These are phyloP conservation scores for Bellardia bayeri DNA, from an alignment of 2,888 invertebrate genomes.

Conservation along the genomic window DNA sequence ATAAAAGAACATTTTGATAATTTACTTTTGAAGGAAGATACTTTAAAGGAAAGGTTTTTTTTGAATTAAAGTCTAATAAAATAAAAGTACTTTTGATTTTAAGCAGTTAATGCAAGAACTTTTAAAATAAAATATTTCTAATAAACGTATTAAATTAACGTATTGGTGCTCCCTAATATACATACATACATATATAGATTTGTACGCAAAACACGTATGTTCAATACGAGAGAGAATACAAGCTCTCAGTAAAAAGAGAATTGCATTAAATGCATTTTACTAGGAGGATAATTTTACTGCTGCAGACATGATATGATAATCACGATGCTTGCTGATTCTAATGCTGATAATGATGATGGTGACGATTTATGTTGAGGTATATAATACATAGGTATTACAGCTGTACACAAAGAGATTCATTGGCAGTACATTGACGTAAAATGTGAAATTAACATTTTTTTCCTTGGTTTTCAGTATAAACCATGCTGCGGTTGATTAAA, in stretches of 20 bases:
- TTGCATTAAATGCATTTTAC: neutral
- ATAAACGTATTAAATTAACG: too few relatives aligned
- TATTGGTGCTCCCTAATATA: neutral
- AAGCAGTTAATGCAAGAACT: too few relatives aligned
- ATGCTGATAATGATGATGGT: neutral
- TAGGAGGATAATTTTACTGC: neutral
- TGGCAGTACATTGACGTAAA: constrained; percentile 1
- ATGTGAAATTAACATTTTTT: constrained; percentile 17
- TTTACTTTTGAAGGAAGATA: too few relatives aligned
- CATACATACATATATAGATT: neutral
- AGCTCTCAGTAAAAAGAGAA: neutral
- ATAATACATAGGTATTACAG: neutral
- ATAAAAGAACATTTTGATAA: too few relatives aligned
- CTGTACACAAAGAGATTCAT: neutral
- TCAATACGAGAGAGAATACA: neutral
- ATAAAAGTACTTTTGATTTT: too few relatives aligned
- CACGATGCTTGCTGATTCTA: neutral
- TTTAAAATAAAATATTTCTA: too few relatives aligned
- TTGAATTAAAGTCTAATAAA: too few relatives aligned
- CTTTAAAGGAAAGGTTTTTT: too few relatives aligned
- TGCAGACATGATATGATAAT: neutral
- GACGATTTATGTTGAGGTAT: neutral
- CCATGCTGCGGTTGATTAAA: constrained; percentile 7
- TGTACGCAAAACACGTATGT: neutral
- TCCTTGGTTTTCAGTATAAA: constrained; percentile 31